Evolutionary conservation across 23 tunicate species (phyloP), one percentile per base, ranked within the genome.

Genomic region (Oikopleura dioica): DNA sequence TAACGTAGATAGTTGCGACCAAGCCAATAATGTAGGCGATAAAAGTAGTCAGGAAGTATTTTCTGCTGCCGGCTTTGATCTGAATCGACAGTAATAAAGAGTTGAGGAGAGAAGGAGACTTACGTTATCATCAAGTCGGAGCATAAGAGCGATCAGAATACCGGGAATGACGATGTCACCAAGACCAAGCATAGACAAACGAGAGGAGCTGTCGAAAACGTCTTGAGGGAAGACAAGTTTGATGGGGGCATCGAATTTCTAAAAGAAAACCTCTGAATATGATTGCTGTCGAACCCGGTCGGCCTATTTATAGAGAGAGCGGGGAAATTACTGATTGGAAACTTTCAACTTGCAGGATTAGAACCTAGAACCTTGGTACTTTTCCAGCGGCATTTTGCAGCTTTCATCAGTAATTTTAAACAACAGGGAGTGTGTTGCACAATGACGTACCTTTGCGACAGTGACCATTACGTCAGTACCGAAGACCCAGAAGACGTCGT

Each of bases 151-250:
- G 36, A 75, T 30, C 4, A 78, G 68, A 35, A 5, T 76, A 83
- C 86, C 95, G 36, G 99, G 99, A 78, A 94, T 86, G 36, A 94
- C 99, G 58, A 94, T 94, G 79, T 94, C 99, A 23, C 99, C 99
- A 30, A 94, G 85, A 30, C 99, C 99, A 51, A 94, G 80, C 99
- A 94, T 94, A 29, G 99, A 82, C 67, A 79, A 76, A 36, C 87
- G 78, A 28, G 72, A 24, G 33, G 72, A 16, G 4, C 38, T 38
- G 2, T 59, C 85, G 38, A 94, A 38, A 35, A 94, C 77, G 51
- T 86, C 89, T 81, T 94, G 95, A 1, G 99, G 99, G 78, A 94
- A 94, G 32, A 94, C 84, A 26, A 94, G 95, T 87, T 94, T 94
- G 32, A 94, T 94, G 37, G 99, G 99, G 30, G 99, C 99, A 77